These are phyloP conservation scores for Cosmia trapezina DNA, from an alignment of 2,888 invertebrate species.

Conservation along the genomic window DNA sequence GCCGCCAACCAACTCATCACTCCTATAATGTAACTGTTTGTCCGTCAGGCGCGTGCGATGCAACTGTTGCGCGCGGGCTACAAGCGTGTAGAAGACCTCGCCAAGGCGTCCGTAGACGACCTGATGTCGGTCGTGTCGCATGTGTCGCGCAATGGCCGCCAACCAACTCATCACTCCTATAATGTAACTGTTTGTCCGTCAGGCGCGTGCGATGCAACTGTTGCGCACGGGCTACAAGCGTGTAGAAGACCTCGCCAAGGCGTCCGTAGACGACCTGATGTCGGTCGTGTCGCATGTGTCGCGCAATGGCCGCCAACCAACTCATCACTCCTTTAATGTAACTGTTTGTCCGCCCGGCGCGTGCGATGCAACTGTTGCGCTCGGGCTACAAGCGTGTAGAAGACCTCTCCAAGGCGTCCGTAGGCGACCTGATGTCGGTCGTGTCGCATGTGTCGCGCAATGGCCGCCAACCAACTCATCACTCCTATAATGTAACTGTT, in stretches of 20 bases:
- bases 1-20: too few relatives aligned
- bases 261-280: constrained; percentile 91
- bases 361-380: constrained; percentile 95
- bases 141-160: too few relatives aligned
- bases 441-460: constrained; percentile 93
- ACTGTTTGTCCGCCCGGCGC: constrained; percentile 88
- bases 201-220: constrained; percentile 96
- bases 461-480: constrained; percentile 93
- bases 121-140: too few relatives aligned
- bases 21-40: too few relatives aligned
- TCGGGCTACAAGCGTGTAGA: constrained; percentile 95
- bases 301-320: too few relatives aligned
- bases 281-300: constrained; percentile 95
- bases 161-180: too few relatives aligned
- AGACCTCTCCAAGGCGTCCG: constrained; percentile 93
- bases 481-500: background rate
- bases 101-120: constrained; percentile 92
- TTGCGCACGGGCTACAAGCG: constrained; percentile 95
- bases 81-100: constrained; percentile 93
- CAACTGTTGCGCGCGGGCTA: constrained; percentile 96
- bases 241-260: constrained; percentile 94
- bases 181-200: background rate
- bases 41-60: constrained; percentile 93
- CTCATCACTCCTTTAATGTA: too few relatives aligned
- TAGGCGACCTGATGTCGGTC: too few relatives aligned